Conservation (phyloP, 2,888 invertebrate species). For the Imbricaverruca yamaguchii region DNA sequence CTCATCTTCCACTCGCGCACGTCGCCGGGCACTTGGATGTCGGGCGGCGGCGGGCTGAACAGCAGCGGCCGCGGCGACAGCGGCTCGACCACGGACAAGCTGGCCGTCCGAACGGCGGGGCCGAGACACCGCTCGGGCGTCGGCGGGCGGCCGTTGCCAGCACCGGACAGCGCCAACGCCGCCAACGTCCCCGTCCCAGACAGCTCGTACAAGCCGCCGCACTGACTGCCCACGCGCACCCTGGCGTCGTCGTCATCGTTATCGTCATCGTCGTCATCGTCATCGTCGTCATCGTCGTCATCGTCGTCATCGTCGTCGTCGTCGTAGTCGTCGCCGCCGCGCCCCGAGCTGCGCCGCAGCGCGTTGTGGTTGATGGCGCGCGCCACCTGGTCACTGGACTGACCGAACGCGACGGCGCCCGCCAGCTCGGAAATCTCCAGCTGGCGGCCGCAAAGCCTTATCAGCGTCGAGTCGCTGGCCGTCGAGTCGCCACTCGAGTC, state of each 20-base stretch:
- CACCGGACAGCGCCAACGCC: constrained; percentile 14
- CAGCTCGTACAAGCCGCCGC: too few relatives aligned
- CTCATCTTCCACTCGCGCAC: constrained; percentile 35
- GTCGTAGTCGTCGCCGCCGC: constrained; percentile 39
- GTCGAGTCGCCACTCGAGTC: constrained; percentile 27
- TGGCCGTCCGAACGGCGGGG: not conserved
- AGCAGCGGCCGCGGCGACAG: constrained; percentile 27
- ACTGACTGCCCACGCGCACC: constrained; percentile 3
- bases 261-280: too few relatives aligned
- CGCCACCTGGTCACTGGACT: constrained; percentile 47
- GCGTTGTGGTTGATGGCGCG: constrained; percentile 77
- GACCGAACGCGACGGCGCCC: constrained; percentile 30
- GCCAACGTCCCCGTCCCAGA: not conserved
- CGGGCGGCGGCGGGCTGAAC: constrained; percentile 26
- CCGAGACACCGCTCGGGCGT: not conserved
- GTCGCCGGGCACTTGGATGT: constrained; percentile 34
- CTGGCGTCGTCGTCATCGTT: constrained; percentile 30
- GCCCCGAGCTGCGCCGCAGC: constrained; percentile 65
- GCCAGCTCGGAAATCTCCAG: constrained; percentile 30
- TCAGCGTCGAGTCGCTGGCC: constrained; percentile 30
- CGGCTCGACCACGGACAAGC: constrained; percentile 1
- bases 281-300: too few relatives aligned
- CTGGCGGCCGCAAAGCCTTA: constrained; percentile 23
- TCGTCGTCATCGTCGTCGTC: too few relatives aligned
- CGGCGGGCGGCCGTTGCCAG: not conserved